Evolutionary conservation across 2,797 vertebrate genomes (phyloP), one percentile per base, ranked within the genome.

Genomic region (Numenius phaeopus): DNA sequence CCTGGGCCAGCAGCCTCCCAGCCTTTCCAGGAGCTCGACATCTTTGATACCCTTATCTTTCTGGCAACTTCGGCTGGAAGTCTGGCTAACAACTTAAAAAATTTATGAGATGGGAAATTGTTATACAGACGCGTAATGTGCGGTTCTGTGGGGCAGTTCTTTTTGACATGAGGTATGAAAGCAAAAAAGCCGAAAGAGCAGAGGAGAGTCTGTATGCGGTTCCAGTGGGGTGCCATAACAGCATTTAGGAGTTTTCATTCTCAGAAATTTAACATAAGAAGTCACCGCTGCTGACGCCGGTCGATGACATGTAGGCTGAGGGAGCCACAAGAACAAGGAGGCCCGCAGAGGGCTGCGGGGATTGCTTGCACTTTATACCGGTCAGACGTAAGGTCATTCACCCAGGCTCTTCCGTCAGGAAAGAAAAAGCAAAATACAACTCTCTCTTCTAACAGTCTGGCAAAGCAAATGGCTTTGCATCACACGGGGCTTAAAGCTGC

Each of bases 41-140:
- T 5, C 44, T 58, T 46, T 40, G 44, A 11, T 24, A 32, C 3
- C 4, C 0, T 64, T 70, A 5, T 16, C 62, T 37, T 40, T 14
- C 64, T 54, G 64, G 24, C 70, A 39, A 5, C 22, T 76, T 39
- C 34, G 19, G 2, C 57, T 47, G 47, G 55, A 82, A 55, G 52
- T 59, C 58, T 71, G 65, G 23, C 32, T 55, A 54, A 59, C 34
- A 62, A 46, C 44, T 85, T 59, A 11, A 32, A 80, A 40, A 44
- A 3, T 6, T 5, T 8, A 2, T 42, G 66, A 64, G 47, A 24
- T 7, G 75, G 79, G 62, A 47, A 54, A 17, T 52, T 39, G n/a
- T 17, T 70, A 34, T 0, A 34, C 29, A 42, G 47, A 16, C 1
- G 0, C 6, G 34, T 57, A 32, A 15, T 1, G 29, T 21, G 32